phyloP scores from a whole-genome alignment of 2,797 vertebrate genomes.

The Crocodylus rhombifer region DNA sequence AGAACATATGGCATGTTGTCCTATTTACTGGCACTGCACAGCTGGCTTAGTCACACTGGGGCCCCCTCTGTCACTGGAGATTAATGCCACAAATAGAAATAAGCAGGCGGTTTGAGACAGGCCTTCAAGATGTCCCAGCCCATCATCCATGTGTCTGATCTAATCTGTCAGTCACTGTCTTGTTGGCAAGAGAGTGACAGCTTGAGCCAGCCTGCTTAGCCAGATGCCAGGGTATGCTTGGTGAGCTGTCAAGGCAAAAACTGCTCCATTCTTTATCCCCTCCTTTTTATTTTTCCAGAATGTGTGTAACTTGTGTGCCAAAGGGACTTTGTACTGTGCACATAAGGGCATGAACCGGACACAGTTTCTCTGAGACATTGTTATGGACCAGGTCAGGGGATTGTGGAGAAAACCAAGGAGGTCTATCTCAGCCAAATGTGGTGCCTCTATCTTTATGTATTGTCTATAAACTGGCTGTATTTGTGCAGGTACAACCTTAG shows the following conservation, averaged over 20 bases:
- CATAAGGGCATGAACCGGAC: neutral
- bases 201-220: slow-evolving; percentile 45
- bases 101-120: neutral
- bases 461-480: neutral
- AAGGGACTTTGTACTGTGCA: neutral
- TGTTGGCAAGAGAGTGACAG: neutral
- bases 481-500: slow-evolving; percentile 1
- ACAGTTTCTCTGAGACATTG: neutral
- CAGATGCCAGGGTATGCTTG: slow-evolving; percentile 47
- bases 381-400: neutral
- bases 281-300: slow-evolving; percentile 1
- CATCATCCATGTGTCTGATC: slow-evolving; percentile 56
- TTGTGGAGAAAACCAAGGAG: neutral
- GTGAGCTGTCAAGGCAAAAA: slow-evolving; percentile 45
- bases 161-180: slow-evolving; percentile 66
- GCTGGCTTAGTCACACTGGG: slow-evolving; percentile 42
- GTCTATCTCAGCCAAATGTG: neutral
- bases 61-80: slow-evolving; percentile 57
- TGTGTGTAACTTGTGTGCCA: neutral
- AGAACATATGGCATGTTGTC: neutral
- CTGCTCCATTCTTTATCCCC: neutral
- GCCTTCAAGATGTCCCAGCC: slow-evolving; percentile 55
- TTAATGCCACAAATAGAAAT: slow-evolving; percentile 48
- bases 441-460: neutral
- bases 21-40: slow-evolving; percentile 50